A percentile compares a stretch with the other conserved stretches of the same genome.
phyloP scores from a whole-genome alignment of 2,113 vertebrate species.

The Tetraodon nigroviridis region DNA sequence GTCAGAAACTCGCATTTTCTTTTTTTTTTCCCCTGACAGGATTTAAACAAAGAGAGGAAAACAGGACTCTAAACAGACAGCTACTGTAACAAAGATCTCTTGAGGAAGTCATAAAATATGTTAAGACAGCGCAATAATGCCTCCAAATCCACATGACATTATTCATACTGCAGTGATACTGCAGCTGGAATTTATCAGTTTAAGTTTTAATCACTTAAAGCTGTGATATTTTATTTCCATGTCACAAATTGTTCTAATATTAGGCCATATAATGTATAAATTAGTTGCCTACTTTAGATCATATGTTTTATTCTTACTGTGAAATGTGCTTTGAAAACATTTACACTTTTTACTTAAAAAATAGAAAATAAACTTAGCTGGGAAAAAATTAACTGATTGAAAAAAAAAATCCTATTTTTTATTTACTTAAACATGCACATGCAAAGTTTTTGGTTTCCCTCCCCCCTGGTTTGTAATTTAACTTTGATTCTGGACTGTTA shows the following conservation, averaged over 20 bases:
- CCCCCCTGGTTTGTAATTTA: not conserved
- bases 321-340: not conserved
- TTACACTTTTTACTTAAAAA: no score
- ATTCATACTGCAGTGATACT: not conserved
- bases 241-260: not conserved
- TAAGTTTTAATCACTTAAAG: not conserved
- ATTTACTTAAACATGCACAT: not conserved
- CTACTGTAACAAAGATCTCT: constrained; percentile 60
- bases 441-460: not conserved
- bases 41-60: constrained; percentile 64
- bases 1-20: constrained; percentile 31
- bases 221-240: not conserved
- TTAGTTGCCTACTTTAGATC: not conserved
- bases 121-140: constrained; percentile 10
- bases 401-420: no score
- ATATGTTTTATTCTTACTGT: not conserved
- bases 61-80: constrained; percentile 20
- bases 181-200: not conserved
- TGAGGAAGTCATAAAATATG: constrained; percentile 47
- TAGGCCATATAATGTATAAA: not conserved
- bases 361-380: not conserved
- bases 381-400: not conserved
- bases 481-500: not conserved
- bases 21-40: constrained; percentile 26
- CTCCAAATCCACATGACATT: constrained; percentile 29